These are phyloP conservation scores for Takifugu bimaculatus DNA, from an alignment of 2,113 vertebrate genomes.

Conservation along the genomic window DNA sequence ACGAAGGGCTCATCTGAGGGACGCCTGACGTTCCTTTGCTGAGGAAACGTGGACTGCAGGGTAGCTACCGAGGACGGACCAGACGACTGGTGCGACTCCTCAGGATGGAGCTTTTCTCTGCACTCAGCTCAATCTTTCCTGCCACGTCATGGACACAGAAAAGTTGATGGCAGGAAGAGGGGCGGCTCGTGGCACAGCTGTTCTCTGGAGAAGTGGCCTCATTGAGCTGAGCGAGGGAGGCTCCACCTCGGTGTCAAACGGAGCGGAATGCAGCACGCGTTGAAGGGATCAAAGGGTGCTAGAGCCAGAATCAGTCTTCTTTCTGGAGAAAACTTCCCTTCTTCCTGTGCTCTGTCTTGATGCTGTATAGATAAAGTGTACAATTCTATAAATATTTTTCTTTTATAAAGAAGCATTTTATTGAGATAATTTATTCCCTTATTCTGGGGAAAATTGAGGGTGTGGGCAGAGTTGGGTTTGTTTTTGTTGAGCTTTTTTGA, in stretches of 20 bases:
- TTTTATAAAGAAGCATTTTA: conserved; percentile 83
- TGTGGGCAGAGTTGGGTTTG: conserved; percentile 41
- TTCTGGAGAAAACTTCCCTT: conserved; percentile 70
- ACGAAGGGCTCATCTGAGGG: rapidly evolving
- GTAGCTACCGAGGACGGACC: conserved; percentile 33
- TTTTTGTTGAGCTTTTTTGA: conserved; percentile 36
- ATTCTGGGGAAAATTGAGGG: conserved; percentile 58
- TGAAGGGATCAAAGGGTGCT: no score
- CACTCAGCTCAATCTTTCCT: conserved; percentile 29
- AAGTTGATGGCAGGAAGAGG: no score
- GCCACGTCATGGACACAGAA: no score
- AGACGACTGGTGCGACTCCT: conserved; percentile 13
- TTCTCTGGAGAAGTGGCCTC: no score
- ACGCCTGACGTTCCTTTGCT: conserved; percentile 14
- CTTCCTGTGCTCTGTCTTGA: conserved; percentile 46
- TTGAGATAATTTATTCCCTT: conserved; percentile 69
- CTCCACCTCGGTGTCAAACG: no score
- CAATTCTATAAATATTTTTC: conserved; percentile 74
- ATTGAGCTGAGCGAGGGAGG: no score
- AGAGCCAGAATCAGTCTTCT: no score
- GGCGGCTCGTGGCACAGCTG: no score
- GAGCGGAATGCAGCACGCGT: no score
- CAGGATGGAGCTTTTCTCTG: conserved; percentile 18
- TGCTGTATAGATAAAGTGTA: conserved; percentile 70
- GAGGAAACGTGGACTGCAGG: conserved; percentile 29